Evolutionary conservation across 92 coral and sea anemone species (phyloP), one percentile per base, ranked within the genome.

Genomic region (Montipora capitata): DNA sequence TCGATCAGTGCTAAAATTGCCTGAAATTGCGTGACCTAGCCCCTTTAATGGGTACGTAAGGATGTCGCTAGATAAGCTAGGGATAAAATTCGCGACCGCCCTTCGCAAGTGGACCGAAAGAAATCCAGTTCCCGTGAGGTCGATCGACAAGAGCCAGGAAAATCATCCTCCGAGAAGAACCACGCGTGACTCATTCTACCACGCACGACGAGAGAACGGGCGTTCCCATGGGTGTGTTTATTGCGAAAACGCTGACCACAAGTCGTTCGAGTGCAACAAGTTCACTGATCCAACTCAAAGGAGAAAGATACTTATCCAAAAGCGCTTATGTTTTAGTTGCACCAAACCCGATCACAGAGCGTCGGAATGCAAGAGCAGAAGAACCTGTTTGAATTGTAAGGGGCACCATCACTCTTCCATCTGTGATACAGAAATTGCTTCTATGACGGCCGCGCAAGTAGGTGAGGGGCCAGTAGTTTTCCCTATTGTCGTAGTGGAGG

Each of bases 71-170:
- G 85, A 89, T 44, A 89, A 90, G 43, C 51, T 90, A 74, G 68
- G 38, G 16, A 84, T 86, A 17, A 90, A 90, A 27, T 63, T 90
- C 40, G 85, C 79, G 9, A 51, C 72, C 3, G 93, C 85, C 7
- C 78, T 84, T 2, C 64, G 72, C 38, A 71, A 40, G 63, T 84
- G 93, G 90, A 90, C 76, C 57, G 76, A 71, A 74, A 35, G 91
- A 67, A 91, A 91, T 58, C 91, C 94, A 2, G 45, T 79, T 4
- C 20, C 65, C 3, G 18, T 38, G 49, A 63, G 14, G 42, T 40
- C 51, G 57, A 52, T 17, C 27, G 59, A 14, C 16, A 52, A 16
- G 59, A 44, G 20, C 61, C 59, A 74, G 5, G 61, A 7, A 5
- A 45, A 5, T 45, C 51, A 45, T 45, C 5, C 5, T 27, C 9